Evolutionary conservation across 2,113 vertebrate species (phyloP), one percentile per base, ranked within the genome.

Genomic region (Ctenodactylus gundi): DNA sequence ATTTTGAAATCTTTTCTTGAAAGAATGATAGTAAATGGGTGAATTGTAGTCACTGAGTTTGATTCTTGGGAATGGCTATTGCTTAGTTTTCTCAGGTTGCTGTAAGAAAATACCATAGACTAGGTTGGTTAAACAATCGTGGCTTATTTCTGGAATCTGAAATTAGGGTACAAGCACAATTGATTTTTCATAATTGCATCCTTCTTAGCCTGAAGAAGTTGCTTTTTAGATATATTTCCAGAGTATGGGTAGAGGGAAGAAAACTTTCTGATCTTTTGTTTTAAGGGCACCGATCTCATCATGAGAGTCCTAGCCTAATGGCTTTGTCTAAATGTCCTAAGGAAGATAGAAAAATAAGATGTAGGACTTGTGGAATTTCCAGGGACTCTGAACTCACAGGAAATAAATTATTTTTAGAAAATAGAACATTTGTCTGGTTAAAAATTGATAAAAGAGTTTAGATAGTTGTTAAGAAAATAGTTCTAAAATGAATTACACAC

Each of bases 391-490:
- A 92, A 86, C 36, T 57, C 36, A 62, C 81, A 11, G 23, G 23
- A 86, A 67, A 93, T 94, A 88, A 62, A 4, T 75, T 9, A 84
- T 64, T 94, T n/a, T 85, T 88, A 90, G 62, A 58, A 88, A 88
- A 65, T 23, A 85, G 29, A 82, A 64, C 13, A 0, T 67, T 85
- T 86, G 7, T 53, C 58, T 87, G 31, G 20, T 94, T 88, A 88
- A 95, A 58, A 20, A 90, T 91, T 84, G 72, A 85, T 65, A 87
- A 82, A 92, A 90, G 68, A 80, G 46, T 85, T 88, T 82, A 86
- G n/a, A 4, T 49, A 49, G 78, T 92, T 95, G 67, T 86, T 94
- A 94, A 90, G 31, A 4, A 94, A 80, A 82, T 78, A 80, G 86
- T 95, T 89, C 73, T 65, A 92, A 94, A 94, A 57, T 85, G 39